A percentile compares a stretch with the other conserved stretches of the same genome.
These are phyloP conservation scores for Drosophila planitibia DNA, from an alignment of 2,888 invertebrate species.

Conservation along the genomic window DNA sequence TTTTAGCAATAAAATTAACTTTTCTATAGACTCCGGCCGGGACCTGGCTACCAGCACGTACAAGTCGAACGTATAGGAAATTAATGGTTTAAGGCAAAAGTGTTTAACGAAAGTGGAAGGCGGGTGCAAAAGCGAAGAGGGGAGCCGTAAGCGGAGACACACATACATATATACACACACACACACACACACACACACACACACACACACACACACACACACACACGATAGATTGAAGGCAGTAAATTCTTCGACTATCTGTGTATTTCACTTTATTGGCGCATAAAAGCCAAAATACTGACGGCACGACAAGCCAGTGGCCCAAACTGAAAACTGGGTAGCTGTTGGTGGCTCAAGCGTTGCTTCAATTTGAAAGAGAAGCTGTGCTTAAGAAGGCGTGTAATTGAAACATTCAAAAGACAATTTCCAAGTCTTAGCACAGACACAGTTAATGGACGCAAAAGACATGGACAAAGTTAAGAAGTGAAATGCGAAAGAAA, in stretches of 20 bases:
- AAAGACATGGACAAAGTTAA: constrained; percentile 77
- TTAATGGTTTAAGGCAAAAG: constrained; percentile 84
- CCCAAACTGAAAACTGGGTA: constrained; percentile 42
- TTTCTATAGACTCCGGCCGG: constrained; percentile 47
- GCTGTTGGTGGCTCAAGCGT: constrained; percentile 42
- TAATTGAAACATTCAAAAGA: constrained; percentile 86
- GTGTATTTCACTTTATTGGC: constrained; percentile 77
- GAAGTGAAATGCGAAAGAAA: constrained; percentile 78
- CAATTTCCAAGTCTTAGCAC: constrained; percentile 85
- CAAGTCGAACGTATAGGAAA: constrained; percentile 76
- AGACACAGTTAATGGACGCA: constrained; percentile 84
- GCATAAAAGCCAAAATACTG: constrained; percentile 69
- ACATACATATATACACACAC: constrained; percentile 4
- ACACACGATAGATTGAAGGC: constrained; percentile 61
- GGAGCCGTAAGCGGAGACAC: constrained; percentile 39
- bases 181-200: constrained; percentile 6
- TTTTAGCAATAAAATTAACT: constrained; percentile 84
- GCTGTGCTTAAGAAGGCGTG: constrained; percentile 86
- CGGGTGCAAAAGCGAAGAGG: constrained; percentile 23
- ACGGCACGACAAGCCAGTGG: constrained; percentile 38
- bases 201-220: constrained; percentile 10
- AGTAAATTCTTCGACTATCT: constrained; percentile 76
- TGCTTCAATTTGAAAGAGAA: constrained; percentile 80
- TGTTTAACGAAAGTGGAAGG: constrained; percentile 78
- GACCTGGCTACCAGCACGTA: constrained; percentile 59